Percentiles rank a stretch among this genome's conserved stretches.
phyloP scores from a whole-genome alignment of 2,888 invertebrate species.

The Venusia cambrica region DNA sequence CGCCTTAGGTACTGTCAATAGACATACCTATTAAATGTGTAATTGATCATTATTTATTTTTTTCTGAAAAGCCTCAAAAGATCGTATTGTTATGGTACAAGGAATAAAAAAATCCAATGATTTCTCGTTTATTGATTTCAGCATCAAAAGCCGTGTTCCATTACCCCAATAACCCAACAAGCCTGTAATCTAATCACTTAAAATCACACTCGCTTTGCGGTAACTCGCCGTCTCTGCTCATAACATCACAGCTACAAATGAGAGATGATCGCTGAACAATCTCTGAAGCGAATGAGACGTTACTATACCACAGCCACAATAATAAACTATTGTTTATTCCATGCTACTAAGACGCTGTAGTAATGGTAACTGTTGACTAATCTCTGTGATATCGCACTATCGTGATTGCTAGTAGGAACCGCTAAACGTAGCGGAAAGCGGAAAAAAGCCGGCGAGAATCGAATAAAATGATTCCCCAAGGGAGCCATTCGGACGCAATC shows the following conservation, averaged over 20 bases:
- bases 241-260: slow-evolving; percentile 53
- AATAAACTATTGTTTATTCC: slow-evolving; percentile 17
- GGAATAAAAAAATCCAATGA: background rate
- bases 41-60: too few species aligned
- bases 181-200: slow-evolving; percentile 39
- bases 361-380: slow-evolving; percentile 17
- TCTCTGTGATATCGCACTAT: slow-evolving; percentile 44
- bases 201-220: slow-evolving; percentile 49
- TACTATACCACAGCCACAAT: too few species aligned
- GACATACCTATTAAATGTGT: too few species aligned
- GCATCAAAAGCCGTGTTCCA: slow-evolving; percentile 31
- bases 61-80: too few species aligned
- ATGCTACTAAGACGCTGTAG: slow-evolving; percentile 20
- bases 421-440: slow-evolving; percentile 78
- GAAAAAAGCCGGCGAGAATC: slow-evolving; percentile 83
- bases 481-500: slow-evolving; percentile 86
- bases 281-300: too few species aligned
- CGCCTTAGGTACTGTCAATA: too few species aligned
- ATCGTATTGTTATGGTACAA: too few species aligned
- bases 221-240: slow-evolving; percentile 49
- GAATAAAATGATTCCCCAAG: slow-evolving; percentile 88
- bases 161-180: slow-evolving; percentile 44
- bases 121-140: slow-evolving; percentile 11
- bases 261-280: slow-evolving; percentile 49
- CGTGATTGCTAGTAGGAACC: slow-evolving; percentile 64